Evolutionary conservation across 2,888 invertebrate species (phyloP).

Genomic region (Sphaerophoria taeniata): DNA sequence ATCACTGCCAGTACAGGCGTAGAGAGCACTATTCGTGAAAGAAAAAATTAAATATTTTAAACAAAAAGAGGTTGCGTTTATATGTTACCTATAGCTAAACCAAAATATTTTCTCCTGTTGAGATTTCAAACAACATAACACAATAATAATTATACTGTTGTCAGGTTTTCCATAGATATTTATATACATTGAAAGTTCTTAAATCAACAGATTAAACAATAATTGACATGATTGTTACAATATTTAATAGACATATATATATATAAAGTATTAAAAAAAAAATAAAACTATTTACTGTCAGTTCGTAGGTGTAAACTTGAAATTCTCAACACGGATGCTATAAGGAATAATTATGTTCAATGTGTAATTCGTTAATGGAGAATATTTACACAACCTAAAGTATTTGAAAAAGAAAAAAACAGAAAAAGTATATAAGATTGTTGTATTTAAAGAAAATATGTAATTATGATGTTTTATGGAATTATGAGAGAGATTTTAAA

Average conservation of each 20-base stretch:
- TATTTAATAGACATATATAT: constrained; percentile 22
- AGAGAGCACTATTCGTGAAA: constrained; percentile 62
- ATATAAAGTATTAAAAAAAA: constrained; percentile 40
- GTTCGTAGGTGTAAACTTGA: constrained; percentile 34
- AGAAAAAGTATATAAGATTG: constrained; percentile 58
- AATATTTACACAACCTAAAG: constrained; percentile 30
- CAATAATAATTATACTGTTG: constrained; percentile 54
- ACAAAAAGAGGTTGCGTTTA: constrained; percentile 11
- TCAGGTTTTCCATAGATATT: constrained; percentile 56
- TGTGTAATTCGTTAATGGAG: constrained; percentile 39
- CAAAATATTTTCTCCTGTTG: constrained; percentile 34
- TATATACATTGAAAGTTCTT: constrained; percentile 48
- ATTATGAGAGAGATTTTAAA: constrained; percentile 65
- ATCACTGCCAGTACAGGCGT: constrained; percentile 73
- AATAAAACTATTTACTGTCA: constrained; percentile 29
- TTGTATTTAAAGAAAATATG: constrained; percentile 42
- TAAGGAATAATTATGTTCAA: constrained; percentile 27
- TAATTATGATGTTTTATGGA: constrained; percentile 2
- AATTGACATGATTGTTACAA: constrained; percentile 39
- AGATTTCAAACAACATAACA: constrained; percentile 56
- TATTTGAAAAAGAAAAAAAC: constrained; percentile 26
- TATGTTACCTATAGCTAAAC: background rate
- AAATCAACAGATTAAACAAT: constrained; percentile 31
- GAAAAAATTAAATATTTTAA: background rate
- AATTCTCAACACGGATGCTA: constrained; percentile 50